Conservation (phyloP, 2,113 vertebrate genomes). For the Pandion haliaetus region DNA sequence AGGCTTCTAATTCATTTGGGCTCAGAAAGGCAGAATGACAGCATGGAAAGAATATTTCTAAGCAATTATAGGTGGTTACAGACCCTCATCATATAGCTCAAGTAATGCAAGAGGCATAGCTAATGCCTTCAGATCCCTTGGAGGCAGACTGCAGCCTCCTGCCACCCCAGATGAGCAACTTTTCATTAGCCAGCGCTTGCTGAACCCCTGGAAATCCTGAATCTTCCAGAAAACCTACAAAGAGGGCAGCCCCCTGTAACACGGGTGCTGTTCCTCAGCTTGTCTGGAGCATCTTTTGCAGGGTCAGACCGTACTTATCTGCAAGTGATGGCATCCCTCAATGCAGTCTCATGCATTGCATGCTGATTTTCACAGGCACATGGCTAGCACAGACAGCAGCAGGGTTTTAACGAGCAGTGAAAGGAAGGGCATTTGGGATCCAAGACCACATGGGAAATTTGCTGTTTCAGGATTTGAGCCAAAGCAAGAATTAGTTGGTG, state of each 20-base stretch:
- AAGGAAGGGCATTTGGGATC: too few species aligned
- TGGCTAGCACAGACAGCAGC: too few species aligned
- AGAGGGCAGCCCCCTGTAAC: too few species aligned
- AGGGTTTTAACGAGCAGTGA: neutral
- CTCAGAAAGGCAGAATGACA: too few species aligned
- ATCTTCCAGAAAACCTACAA: neutral
- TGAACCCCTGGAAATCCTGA: neutral
- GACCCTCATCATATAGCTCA: neutral
- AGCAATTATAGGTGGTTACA: neutral
- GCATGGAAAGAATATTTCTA: neutral
- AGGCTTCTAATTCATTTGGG: neutral
- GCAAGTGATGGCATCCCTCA: neutral
- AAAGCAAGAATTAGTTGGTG: neutral
- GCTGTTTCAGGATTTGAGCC: neutral
- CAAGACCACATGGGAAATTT: neutral
- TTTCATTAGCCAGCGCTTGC: neutral
- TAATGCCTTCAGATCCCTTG: neutral
- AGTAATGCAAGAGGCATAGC: too few species aligned
- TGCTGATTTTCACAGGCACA: neutral
- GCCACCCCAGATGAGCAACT: neutral
- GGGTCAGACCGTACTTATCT: too few species aligned
- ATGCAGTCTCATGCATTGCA: rapidly evolving
- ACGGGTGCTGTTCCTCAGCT: too few species aligned
- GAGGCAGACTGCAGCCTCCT: too few species aligned
- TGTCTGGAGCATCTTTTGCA: neutral